Percentiles rank a stretch among this genome's conserved stretches.
phyloP scores from a whole-genome alignment of 2,113 vertebrate species.

The Mola mola region DNA sequence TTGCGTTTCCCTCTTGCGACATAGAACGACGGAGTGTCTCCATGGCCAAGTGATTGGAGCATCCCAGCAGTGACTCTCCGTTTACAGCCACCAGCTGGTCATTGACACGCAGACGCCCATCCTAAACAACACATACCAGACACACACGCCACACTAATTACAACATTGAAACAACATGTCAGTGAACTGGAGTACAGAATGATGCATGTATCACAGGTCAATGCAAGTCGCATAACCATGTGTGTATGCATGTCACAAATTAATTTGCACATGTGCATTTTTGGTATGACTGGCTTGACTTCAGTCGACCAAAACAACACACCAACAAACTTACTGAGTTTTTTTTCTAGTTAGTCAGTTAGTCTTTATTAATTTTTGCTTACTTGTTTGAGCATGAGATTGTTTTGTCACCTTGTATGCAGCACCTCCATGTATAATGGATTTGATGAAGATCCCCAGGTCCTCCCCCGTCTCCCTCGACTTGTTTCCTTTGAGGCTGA shows the following conservation, averaged over 20 bases:
- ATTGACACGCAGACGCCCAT: constrained; percentile 90
- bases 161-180: no score
- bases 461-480: constrained; percentile 93
- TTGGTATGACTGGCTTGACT: no score
- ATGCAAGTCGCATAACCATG: neutral
- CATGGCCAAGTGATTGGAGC: constrained; percentile 96
- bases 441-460: constrained; percentile 98
- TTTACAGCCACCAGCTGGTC: constrained; percentile 97
- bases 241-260: neutral
- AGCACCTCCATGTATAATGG: constrained; percentile 94
- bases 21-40: constrained; percentile 95
- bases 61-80: constrained; percentile 90
- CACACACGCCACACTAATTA: no score
- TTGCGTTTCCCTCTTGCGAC: constrained; percentile 95
- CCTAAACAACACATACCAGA: constrained; percentile 83
- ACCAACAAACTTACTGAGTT: no score
- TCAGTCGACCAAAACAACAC: no score
- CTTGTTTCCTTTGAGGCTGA: constrained; percentile 98
- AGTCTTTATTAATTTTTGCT: neutral
- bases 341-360: neutral
- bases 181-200: no score
- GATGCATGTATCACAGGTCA: no score
- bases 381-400: neutral
- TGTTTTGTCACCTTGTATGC: constrained; percentile 89
- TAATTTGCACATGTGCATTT: no score